phyloP scores from a whole-genome alignment of 2,113 vertebrate genomes.

The Kryptolebias marmoratus region DNA sequence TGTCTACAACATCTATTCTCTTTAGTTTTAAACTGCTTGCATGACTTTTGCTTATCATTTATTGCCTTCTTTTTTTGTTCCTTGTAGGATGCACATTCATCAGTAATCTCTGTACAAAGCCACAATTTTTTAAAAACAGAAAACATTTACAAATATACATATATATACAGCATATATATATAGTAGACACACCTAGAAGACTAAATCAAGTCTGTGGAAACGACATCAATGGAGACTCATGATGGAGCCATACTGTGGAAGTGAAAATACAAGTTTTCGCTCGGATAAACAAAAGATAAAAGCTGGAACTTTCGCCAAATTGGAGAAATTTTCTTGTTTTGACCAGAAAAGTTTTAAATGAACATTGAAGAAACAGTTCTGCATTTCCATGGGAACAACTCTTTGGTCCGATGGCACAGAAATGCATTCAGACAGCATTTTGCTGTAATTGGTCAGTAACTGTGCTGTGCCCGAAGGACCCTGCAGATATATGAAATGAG shows the following conservation, averaged over 20 bases:
- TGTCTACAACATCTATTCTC: slow-evolving; percentile 27
- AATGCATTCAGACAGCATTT: slow-evolving; percentile 22
- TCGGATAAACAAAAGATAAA: slow-evolving; percentile 28
- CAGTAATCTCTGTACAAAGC: slow-evolving; percentile 73
- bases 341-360: slow-evolving; percentile 19
- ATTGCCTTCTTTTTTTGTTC: slow-evolving; percentile 19
- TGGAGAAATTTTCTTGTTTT: slow-evolving; percentile 27
- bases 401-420: slow-evolving; percentile 42
- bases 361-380: slow-evolving; percentile 40
- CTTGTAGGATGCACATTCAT: slow-evolving; percentile 39
- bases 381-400: slow-evolving; percentile 40
- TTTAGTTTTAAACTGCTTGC: slow-evolving; percentile 64
- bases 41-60: slow-evolving; percentile 56
- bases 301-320: slow-evolving; percentile 57
- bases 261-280: slow-evolving; percentile 27
- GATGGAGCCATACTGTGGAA: slow-evolving; percentile 54
- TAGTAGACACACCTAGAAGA: slow-evolving; percentile 55
- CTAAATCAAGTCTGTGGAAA: slow-evolving; percentile 41
- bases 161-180: slow-evolving; percentile 50
- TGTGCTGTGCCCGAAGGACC: slow-evolving; percentile 52
- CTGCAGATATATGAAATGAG: slow-evolving; percentile 57
- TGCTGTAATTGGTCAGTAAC: slow-evolving; percentile 48
- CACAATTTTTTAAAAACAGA: slow-evolving; percentile 64
- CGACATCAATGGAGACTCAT: slow-evolving; percentile 39
- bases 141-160: slow-evolving; percentile 25